These are phyloP conservation scores for Boulengeromyrus knoepffleri DNA, from an alignment of 2,113 vertebrate species.

Conservation along the genomic window DNA sequence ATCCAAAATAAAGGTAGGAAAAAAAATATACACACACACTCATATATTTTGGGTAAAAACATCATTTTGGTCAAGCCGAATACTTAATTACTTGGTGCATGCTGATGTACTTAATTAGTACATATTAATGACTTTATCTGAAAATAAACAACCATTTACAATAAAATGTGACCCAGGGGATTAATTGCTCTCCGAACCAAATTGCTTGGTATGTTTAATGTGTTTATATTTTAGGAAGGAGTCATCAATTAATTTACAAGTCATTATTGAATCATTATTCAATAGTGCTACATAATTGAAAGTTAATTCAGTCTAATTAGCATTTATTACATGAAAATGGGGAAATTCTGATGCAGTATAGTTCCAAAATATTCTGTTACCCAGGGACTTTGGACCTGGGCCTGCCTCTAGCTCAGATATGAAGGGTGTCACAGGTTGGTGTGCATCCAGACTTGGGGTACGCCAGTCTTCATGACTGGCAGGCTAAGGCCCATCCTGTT, in stretches of 20 bases:
- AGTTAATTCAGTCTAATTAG: constrained; percentile 23
- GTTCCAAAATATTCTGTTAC: not conserved
- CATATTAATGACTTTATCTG: constrained; percentile 1
- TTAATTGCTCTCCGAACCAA: not conserved
- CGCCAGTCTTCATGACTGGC: not conserved
- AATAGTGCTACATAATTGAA: constrained; percentile 6
- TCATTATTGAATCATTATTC: constrained; percentile 15
- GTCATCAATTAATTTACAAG: constrained; percentile 12
- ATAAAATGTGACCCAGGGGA: not conserved
- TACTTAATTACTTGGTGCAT: not conserved
- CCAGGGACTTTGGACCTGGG: not conserved
- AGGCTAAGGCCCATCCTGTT: not conserved
- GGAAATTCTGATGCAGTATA: not conserved
- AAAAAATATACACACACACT: not conserved
- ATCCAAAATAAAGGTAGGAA: not conserved
- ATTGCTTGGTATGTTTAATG: constrained; percentile 10
- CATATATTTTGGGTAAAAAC: not conserved
- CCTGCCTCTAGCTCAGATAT: not conserved
- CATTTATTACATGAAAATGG: not conserved
- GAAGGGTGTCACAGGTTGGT: not conserved
- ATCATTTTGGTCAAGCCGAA: not conserved
- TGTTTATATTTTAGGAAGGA: constrained; percentile 1
- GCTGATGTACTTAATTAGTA: not conserved
- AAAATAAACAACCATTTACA: constrained; percentile 9
- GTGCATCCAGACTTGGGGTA: not conserved